Evolutionary conservation across 2,113 vertebrate genomes (phyloP).

Genomic region (Colius striatus): DNA sequence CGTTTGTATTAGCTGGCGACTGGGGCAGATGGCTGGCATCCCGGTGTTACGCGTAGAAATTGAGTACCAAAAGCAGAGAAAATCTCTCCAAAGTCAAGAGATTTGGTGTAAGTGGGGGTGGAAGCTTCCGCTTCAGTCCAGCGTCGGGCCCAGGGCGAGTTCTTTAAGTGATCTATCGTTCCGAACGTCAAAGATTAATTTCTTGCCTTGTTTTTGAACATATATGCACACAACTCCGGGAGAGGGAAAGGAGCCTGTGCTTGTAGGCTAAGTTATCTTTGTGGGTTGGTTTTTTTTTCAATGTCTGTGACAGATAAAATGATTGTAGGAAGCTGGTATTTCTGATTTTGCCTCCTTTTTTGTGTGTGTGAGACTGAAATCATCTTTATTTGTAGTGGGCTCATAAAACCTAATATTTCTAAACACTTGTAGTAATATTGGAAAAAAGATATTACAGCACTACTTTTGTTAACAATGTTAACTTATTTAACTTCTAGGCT

Average conservation of each 20-base stretch:
- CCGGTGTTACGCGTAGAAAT: accelerated
- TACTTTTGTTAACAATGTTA: background rate
- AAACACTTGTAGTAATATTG: background rate
- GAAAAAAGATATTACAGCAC: background rate
- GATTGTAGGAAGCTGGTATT: background rate
- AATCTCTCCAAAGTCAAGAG: accelerated
- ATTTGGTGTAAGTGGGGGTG: accelerated
- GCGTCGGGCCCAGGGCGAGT: background rate
- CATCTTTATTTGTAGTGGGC: background rate
- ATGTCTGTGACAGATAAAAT: background rate
- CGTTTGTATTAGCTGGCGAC: accelerated
- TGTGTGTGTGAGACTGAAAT: background rate
- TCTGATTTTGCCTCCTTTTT: background rate
- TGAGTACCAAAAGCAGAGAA: accelerated
- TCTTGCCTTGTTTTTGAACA: background rate
- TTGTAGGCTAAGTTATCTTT: background rate
- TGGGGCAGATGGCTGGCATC: background rate
- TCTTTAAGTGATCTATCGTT: background rate
- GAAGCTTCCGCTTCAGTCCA: accelerated
- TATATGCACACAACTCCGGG: accelerated
- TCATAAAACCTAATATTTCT: background rate
- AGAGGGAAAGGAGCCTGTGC: background rate
- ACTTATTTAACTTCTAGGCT: slow-evolving; percentile 77
- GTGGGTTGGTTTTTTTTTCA: background rate
- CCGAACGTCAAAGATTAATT: accelerated